phyloP scores from a whole-genome alignment of 1,140 invertebrate genomes.

The Thereuonema tuberculata region DNA sequence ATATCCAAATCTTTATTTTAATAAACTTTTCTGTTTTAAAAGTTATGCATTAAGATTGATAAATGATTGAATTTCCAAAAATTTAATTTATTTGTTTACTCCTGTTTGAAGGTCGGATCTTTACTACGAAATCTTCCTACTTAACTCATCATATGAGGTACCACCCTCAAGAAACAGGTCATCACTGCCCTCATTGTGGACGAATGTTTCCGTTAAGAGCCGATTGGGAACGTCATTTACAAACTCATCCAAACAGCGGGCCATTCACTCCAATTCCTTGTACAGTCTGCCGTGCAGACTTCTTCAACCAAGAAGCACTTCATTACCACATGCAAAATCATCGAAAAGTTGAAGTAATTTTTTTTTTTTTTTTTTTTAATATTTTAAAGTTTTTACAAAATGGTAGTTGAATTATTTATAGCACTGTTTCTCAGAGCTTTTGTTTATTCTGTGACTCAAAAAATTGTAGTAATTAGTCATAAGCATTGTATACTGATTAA shows the following conservation, averaged over 20 bases:
- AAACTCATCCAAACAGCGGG: neutral
- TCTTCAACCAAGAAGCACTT: neutral
- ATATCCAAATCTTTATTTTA: too few relatives aligned
- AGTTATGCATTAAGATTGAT: too few relatives aligned
- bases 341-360: slow-evolving; percentile 6
- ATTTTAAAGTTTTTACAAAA: too few relatives aligned
- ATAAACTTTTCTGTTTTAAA: too few relatives aligned
- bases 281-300: neutral
- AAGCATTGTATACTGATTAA: too few relatives aligned
- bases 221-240: neutral
- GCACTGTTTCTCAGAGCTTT: too few relatives aligned
- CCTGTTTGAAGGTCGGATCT: neutral
- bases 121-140: slow-evolving; percentile 3
- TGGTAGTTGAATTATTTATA: too few relatives aligned
- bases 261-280: slow-evolving; percentile 3
- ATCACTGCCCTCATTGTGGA: slow-evolving; percentile 5
- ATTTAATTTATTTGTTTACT: too few relatives aligned
- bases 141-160: slow-evolving; percentile 6
- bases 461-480: too few relatives aligned
- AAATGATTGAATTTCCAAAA: too few relatives aligned
- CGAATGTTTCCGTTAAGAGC: slow-evolving; percentile 1
- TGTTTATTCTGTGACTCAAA: too few relatives aligned
- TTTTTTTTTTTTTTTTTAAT: too few relatives aligned
- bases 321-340: slow-evolving; percentile 6
- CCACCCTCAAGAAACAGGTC: slow-evolving; percentile 4